Evolutionary conservation across 2,888 invertebrate species (phyloP).

Genomic region (Tineola bisselliella): DNA sequence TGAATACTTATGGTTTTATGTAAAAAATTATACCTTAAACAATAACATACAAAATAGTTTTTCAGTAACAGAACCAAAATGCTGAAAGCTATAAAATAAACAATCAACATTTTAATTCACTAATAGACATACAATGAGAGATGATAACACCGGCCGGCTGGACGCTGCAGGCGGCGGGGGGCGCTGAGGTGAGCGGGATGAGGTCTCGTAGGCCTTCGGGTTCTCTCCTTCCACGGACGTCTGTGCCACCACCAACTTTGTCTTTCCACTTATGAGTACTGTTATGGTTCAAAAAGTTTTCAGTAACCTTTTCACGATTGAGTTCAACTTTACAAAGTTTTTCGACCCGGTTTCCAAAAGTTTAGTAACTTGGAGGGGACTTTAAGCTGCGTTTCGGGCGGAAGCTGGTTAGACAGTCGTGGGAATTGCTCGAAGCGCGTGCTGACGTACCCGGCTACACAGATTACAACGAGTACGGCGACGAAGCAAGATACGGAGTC

Average conservation of each 20-base stretch:
- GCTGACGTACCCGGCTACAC: conserved; percentile 41
- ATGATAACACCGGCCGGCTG: neutral
- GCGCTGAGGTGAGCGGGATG: neutral
- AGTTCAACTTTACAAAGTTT: neutral
- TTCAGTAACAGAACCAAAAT: neutral
- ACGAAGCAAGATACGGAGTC: conserved; percentile 68
- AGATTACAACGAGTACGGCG: conserved; percentile 61
- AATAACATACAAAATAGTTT: neutral
- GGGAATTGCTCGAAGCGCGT: conserved; percentile 53
- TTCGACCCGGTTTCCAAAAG: neutral
- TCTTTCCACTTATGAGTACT: conserved; percentile 35
- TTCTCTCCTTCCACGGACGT: neutral
- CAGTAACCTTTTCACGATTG: conserved; percentile 26
- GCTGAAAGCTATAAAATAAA: neutral
- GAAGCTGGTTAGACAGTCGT: conserved; percentile 43
- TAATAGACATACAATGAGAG: neutral
- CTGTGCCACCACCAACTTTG: conserved; percentile 30
- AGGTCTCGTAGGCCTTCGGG: neutral
- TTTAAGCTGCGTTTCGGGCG: conserved; percentile 44
- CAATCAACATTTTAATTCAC: neutral
- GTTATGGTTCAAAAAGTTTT: conserved; percentile 42
- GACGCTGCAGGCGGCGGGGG: conserved; percentile 6
- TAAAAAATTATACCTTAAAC: neutral
- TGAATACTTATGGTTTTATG: too few relatives aligned
- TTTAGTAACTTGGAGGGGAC: neutral